Conservation (phyloP, 2,888 invertebrate genomes). For the Ecliptopera silaceata region DNA sequence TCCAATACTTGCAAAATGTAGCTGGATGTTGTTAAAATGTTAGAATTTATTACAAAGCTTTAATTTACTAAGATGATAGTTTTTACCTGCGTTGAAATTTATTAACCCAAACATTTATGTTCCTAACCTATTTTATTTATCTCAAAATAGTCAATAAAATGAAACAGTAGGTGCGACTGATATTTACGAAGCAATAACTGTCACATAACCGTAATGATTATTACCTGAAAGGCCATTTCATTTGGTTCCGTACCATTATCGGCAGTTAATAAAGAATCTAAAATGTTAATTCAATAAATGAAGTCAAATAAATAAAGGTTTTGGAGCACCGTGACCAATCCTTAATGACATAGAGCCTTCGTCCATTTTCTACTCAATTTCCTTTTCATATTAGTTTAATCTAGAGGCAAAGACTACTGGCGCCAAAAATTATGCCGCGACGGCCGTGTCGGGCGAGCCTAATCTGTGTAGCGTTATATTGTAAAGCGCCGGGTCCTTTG, state of each 20-base stretch:
- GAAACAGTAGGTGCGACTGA: constrained; percentile 19
- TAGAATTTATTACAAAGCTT: neutral
- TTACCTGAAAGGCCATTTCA: constrained; percentile 68
- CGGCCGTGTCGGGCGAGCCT: constrained; percentile 76
- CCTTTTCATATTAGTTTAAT: constrained; percentile 83
- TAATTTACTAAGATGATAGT: neutral
- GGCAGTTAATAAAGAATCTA: constrained; percentile 72
- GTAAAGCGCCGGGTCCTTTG: constrained; percentile 76
- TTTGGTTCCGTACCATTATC: constrained; percentile 71
- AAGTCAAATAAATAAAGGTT: constrained; percentile 78
- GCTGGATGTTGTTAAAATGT: neutral
- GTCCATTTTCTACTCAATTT: constrained; percentile 83
- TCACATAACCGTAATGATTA: constrained; percentile 74
- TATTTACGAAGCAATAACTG: constrained; percentile 65
- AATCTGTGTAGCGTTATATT: constrained; percentile 81
- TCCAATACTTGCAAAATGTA: neutral
- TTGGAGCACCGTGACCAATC: constrained; percentile 73
- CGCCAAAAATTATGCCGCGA: constrained; percentile 82
- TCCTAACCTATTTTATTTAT: constrained; percentile 18
- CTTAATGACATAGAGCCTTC: constrained; percentile 80
- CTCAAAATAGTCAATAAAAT: constrained; percentile 19
- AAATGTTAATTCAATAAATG: constrained; percentile 81
- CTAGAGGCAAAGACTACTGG: constrained; percentile 80
- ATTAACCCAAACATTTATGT: constrained; percentile 6
- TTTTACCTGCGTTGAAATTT: neutral